Conservation (phyloP, 1,140 invertebrate species). For the Cyclargus thomasi region DNA sequence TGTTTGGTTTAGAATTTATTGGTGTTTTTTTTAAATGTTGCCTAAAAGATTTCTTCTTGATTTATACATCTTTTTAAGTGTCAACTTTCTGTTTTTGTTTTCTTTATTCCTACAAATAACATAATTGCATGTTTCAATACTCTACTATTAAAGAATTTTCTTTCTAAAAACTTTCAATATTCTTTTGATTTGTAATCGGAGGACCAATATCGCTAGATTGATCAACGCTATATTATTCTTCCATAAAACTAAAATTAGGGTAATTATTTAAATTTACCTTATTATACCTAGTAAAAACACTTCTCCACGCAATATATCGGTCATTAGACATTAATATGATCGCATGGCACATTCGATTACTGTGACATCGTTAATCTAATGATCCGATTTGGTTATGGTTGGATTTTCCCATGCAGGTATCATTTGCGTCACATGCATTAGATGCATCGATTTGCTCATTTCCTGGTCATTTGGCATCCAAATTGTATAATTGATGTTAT, state of each 20-base stretch:
- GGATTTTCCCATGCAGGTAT: slow-evolving; percentile 15
- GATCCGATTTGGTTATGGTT: slow-evolving; percentile 45
- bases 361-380: slow-evolving; percentile 61
- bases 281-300: neutral
- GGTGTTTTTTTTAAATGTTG: neutral
- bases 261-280: too few species aligned
- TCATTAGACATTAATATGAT: slow-evolving; percentile 40
- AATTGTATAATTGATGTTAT: neutral
- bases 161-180: too few species aligned
- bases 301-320: neutral
- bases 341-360: slow-evolving; percentile 59
- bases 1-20: neutral
- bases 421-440: slow-evolving; percentile 7
- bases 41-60: neutral
- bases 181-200: too few species aligned
- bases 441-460: neutral
- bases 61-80: neutral
- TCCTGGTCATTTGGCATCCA: neutral
- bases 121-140: too few species aligned
- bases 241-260: too few species aligned
- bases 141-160: too few species aligned
- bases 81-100: neutral
- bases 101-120: neutral
- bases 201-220: too few species aligned
- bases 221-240: too few species aligned